These are phyloP conservation scores for Eucriotettix oculatus DNA, from an alignment of 2,888 invertebrate species.

Conservation along the genomic window DNA sequence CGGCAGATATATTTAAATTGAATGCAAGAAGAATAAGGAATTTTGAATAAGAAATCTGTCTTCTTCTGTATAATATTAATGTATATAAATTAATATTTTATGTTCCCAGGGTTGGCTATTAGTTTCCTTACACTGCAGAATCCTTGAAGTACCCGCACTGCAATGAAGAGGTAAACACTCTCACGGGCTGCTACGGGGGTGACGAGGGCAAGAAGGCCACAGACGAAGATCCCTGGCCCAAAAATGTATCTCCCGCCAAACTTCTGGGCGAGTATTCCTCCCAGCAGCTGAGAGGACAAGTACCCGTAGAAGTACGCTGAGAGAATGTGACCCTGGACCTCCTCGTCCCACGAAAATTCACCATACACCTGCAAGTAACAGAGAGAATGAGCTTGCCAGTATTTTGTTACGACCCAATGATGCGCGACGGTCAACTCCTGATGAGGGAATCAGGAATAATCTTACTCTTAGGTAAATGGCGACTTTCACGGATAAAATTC, in stretches of 20 bases:
- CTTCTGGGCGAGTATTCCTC: conserved; percentile 4
- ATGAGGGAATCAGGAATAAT: too few species aligned
- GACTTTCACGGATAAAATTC: too few species aligned
- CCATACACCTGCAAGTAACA: background rate
- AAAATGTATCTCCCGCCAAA: conserved; percentile 6
- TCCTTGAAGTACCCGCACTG: conserved; percentile 4
- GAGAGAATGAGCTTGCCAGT: too few species aligned
- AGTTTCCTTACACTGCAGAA: conserved; percentile 5
- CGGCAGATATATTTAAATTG: too few species aligned
- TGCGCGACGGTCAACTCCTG: too few species aligned
- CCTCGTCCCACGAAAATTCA: conserved; percentile 9
- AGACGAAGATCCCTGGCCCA: conserved; percentile 3
- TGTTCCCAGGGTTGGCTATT: too few species aligned
- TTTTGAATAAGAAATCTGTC: too few species aligned
- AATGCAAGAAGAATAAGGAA: too few species aligned
- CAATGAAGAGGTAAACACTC: conserved; percentile 2
- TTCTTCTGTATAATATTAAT: too few species aligned
- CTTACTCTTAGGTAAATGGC: too few species aligned
- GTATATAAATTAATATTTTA: too few species aligned
- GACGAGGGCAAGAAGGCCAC: conserved; percentile 3
- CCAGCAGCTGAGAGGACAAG: conserved; percentile 8
- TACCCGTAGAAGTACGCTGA: conserved; percentile 9
- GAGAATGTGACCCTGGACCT: conserved; percentile 6
- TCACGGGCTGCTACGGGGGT: conserved; percentile 4
- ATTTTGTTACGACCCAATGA: too few species aligned